A percentile compares a stretch with the other conserved stretches of the same genome.
Evolutionary conservation across 2,113 vertebrate species (phyloP).

Genomic region (Marmota flaviventris): DNA sequence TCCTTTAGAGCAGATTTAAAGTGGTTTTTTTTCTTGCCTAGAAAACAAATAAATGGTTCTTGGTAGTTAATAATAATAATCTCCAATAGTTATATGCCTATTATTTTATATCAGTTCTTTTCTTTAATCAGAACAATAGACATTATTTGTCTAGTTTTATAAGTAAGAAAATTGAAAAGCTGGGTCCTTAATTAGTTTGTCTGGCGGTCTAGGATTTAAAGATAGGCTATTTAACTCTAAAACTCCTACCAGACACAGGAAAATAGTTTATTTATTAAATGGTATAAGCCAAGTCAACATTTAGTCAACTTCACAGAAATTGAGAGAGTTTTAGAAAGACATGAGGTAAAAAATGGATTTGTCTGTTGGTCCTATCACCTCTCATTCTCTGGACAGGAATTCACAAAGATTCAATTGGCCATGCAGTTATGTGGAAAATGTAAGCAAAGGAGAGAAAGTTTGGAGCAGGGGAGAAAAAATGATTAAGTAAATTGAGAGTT

Average conservation of each 20-base stretch:
- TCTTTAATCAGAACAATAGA: neutral
- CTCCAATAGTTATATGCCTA: neutral
- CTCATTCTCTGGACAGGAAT: neutral
- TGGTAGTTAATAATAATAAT: neutral
- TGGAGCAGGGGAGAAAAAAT: neutral
- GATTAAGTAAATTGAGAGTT: neutral
- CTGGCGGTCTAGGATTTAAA: neutral
- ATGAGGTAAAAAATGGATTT: neutral
- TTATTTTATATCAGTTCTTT: neutral
- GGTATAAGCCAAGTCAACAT: neutral
- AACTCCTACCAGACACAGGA: neutral
- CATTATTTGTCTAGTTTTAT: neutral
- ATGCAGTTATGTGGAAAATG: neutral
- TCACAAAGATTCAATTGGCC: neutral
- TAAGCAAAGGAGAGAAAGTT: neutral
- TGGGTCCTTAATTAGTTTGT: neutral
- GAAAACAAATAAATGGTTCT: neutral
- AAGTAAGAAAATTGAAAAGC: neutral
- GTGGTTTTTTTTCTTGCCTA: neutral
- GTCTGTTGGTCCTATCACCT: neutral
- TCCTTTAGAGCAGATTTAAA: neutral
- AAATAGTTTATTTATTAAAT: neutral
- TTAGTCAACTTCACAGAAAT: neutral
- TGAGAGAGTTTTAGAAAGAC: neutral
- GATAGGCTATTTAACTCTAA: neutral